Conservation (phyloP, 2,113 vertebrate genomes). For the Tauraco erythrolophus region DNA sequence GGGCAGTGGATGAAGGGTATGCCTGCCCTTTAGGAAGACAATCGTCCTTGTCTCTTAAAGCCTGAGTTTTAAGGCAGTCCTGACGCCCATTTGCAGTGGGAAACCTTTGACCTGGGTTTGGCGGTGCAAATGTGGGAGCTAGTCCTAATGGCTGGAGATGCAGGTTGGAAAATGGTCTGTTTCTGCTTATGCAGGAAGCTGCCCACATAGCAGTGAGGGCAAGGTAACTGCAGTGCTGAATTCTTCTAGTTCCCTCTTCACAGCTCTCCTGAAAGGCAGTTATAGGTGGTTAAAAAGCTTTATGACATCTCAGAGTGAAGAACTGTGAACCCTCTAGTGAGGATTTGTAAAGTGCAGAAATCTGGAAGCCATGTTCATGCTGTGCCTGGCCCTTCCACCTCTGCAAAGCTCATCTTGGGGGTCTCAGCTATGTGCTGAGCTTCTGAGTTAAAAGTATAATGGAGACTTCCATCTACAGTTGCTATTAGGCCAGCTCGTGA, state of each 20-base stretch:
- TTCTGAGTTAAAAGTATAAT: background rate
- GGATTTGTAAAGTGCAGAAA: background rate
- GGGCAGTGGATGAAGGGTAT: background rate
- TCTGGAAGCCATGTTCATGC: rapidly evolving
- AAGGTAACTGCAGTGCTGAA: background rate
- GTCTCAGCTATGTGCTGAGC: rapidly evolving
- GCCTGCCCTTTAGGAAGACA: background rate
- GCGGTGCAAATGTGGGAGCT: background rate
- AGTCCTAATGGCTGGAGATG: background rate
- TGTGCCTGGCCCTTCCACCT: rapidly evolving
- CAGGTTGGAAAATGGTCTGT: background rate
- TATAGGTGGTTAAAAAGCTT: background rate
- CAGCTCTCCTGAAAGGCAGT: background rate
- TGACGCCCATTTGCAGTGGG: background rate
- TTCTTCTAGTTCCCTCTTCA: background rate
- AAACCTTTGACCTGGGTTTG: background rate
- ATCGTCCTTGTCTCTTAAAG: background rate
- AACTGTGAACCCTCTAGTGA: background rate
- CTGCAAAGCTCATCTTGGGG: background rate
- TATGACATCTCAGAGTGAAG: rapidly evolving
- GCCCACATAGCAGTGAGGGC: background rate
- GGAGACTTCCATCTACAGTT: background rate
- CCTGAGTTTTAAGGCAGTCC: background rate
- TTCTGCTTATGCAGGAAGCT: background rate
- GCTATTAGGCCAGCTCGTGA: background rate